Evolutionary conservation across 1,140 invertebrate species (phyloP).

Genomic region (Listronotus oregonensis): DNA sequence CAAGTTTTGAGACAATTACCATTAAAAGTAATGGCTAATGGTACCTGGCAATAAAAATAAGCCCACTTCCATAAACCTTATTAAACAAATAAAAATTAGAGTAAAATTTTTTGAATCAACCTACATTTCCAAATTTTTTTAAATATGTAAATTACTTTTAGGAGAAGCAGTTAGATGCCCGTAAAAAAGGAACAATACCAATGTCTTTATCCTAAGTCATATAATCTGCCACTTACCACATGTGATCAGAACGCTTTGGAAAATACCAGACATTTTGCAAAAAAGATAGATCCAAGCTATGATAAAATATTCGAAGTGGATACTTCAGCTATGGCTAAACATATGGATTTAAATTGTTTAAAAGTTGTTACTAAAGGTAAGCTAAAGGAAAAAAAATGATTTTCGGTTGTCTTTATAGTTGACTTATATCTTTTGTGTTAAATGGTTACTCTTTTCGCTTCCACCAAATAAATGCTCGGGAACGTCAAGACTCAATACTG

Average conservation of each 20-base stretch:
- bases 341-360: conserved; percentile 41
- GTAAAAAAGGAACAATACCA: conserved; percentile 29
- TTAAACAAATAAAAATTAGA: no score
- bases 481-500: no score
- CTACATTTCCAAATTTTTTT: no score
- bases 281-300: conserved; percentile 28
- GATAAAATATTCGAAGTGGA: conserved; percentile 42
- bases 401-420: no score
- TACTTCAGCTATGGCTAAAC: conserved; percentile 21
- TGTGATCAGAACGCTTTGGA: conserved; percentile 36
- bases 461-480: no score
- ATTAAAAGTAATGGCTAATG: no score
- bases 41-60: no score
- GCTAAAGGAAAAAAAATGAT: neutral
- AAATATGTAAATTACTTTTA: conserved; percentile 15
- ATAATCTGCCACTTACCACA: conserved; percentile 27
- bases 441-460: no score
- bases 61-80: no score
- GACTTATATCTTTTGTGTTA: no score
- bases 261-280: conserved; percentile 33
- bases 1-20: no score
- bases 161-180: conserved; percentile 34
- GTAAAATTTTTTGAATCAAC: no score
- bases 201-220: conserved; percentile 34
- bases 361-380: conserved; percentile 43